phyloP scores from a whole-genome alignment of 2,888 invertebrate species.

The Oscheius sp. region DNA sequence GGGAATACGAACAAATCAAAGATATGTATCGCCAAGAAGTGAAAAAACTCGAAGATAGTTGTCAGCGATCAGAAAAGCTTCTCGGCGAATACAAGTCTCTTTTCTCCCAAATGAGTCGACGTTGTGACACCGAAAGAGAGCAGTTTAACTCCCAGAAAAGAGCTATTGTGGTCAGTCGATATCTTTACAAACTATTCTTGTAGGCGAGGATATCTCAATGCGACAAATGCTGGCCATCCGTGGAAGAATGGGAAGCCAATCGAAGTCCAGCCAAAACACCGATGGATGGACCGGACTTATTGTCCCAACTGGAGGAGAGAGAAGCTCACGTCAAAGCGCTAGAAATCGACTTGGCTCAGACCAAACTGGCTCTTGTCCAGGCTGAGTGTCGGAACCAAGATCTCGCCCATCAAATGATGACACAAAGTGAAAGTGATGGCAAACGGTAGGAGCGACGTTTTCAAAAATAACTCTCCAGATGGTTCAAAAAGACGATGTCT shows the following conservation, averaged over 20 bases:
- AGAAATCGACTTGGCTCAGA: slow-evolving; percentile 93
- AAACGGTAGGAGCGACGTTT: slow-evolving; percentile 2
- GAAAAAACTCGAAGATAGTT: slow-evolving; percentile 70
- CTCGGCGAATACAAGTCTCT: slow-evolving; percentile 60
- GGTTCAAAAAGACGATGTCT: slow-evolving; percentile 87
- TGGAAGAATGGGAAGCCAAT: slow-evolving; percentile 54
- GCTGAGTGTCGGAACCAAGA: slow-evolving; percentile 72
- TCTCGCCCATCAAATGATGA: slow-evolving; percentile 78
- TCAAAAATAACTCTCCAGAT: not conserved
- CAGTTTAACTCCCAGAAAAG: slow-evolving; percentile 59
- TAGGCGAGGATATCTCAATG: slow-evolving; percentile 51
- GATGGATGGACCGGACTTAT: slow-evolving; percentile 38
- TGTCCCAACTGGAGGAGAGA: slow-evolving; percentile 52
- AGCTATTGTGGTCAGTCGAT: slow-evolving; percentile 53
- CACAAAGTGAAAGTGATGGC: slow-evolving; percentile 50
- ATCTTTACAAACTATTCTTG: not conserved
- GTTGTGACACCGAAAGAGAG: slow-evolving; percentile 55
- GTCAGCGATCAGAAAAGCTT: slow-evolving; percentile 69
- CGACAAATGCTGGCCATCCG: slow-evolving; percentile 48
- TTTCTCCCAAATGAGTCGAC: slow-evolving; percentile 55
- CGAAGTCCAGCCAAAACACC: slow-evolving; percentile 39
- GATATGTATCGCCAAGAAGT: slow-evolving; percentile 82
- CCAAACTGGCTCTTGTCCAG: slow-evolving; percentile 94
- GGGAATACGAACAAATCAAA: slow-evolving; percentile 75
- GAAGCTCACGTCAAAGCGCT: slow-evolving; percentile 74